Conservation (phyloP, 2,113 vertebrate genomes). For the Anser cygnoides region DNA sequence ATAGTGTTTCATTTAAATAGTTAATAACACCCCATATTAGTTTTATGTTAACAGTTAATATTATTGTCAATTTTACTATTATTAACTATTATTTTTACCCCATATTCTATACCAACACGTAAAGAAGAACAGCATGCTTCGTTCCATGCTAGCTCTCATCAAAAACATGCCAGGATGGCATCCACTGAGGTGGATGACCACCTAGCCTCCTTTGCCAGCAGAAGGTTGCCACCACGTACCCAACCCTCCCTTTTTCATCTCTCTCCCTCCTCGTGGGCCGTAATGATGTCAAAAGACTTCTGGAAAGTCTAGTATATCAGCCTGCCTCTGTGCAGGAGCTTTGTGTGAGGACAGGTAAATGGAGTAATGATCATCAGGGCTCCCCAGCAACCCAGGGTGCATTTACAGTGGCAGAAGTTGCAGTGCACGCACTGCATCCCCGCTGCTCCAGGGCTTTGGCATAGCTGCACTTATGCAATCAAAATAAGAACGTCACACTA, state of each 20-base stretch:
- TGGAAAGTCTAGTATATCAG: background rate
- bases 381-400: background rate
- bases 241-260: background rate
- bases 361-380: background rate
- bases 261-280: background rate
- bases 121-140: background rate
- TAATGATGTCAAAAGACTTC: background rate
- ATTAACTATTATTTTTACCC: too few species aligned
- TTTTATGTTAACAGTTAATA: too few species aligned
- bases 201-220: background rate
- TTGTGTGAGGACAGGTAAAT: accelerated
- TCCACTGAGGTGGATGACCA: background rate
- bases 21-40: background rate
- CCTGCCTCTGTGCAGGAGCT: background rate
- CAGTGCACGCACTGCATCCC: accelerated
- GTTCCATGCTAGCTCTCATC: background rate
- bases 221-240: background rate
- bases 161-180: background rate
- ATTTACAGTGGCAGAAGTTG: background rate
- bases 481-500: background rate
- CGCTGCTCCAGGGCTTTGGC: background rate
- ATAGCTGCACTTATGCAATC: background rate
- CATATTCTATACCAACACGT: background rate
- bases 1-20: background rate
- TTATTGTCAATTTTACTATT: too few species aligned